These are phyloP conservation scores for Cyclargus thomasi DNA, from an alignment of 1,140 invertebrate genomes.

Conservation along the genomic window DNA sequence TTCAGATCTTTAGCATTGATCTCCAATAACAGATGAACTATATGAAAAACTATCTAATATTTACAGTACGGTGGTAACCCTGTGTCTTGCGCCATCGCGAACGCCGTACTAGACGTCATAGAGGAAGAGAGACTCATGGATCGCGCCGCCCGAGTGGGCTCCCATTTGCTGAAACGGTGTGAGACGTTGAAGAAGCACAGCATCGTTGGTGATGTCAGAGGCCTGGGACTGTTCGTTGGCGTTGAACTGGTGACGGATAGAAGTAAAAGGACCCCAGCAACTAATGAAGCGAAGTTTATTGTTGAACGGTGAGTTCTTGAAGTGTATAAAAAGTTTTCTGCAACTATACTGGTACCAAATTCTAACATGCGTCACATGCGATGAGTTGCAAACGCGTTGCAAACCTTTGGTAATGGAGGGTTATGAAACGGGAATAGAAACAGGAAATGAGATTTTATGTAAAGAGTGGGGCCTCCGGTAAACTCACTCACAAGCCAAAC, in stretches of 20 bases:
- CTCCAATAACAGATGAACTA: no score
- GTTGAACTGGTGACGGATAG: slow-evolving; percentile 93
- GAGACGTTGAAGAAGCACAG: slow-evolving; percentile 83
- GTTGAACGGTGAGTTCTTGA: slow-evolving; percentile 78
- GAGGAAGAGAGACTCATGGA: slow-evolving; percentile 90
- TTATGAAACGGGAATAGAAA: no score
- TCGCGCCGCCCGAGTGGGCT: slow-evolving; percentile 88
- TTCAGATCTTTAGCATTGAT: no score
- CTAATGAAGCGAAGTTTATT: slow-evolving; percentile 86
- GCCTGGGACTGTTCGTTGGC: slow-evolving; percentile 93
- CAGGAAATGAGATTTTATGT: no score
- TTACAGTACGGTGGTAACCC: slow-evolving; percentile 97
- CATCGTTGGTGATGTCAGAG: slow-evolving; percentile 92
- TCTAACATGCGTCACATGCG: no score
- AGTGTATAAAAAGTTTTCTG: no score
- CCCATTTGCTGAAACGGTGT: slow-evolving; percentile 84
- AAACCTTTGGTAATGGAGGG: no score
- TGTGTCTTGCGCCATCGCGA: slow-evolving; percentile 96
- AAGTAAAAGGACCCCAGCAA: slow-evolving; percentile 86
- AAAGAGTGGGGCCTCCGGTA: no score
- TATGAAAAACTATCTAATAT: neutral
- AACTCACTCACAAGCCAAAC: no score
- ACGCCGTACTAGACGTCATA: slow-evolving; percentile 96
- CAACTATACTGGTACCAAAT: no score
- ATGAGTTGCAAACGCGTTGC: no score